Percentiles rank a stretch among this genome's conserved stretches.
These are phyloP conservation scores for Coenobita brevimanus DNA, from an alignment of 1,140 invertebrate species.

Conservation along the genomic window DNA sequence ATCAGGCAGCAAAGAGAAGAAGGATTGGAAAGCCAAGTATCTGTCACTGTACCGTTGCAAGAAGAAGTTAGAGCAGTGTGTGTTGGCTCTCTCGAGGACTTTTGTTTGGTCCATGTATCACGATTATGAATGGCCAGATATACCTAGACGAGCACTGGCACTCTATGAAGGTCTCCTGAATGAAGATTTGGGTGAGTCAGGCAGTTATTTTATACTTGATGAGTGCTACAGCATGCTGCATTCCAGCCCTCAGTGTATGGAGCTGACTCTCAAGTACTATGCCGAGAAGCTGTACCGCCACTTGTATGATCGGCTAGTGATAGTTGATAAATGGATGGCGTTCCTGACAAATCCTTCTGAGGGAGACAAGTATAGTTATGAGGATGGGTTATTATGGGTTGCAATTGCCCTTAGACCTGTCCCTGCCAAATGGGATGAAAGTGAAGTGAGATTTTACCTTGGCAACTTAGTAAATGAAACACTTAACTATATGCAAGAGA, in stretches of 20 bases:
- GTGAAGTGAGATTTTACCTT: background rate
- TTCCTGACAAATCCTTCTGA: conserved; percentile 11
- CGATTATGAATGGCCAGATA: conserved; percentile 68
- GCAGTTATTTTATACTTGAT: conserved; percentile 51
- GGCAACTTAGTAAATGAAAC: conserved; percentile 25
- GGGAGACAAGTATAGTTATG: conserved; percentile 38
- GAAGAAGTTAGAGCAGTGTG: conserved; percentile 40
- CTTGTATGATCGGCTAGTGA: conserved; percentile 30
- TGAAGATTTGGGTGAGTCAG: conserved; percentile 33
- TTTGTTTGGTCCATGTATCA: conserved; percentile 68
- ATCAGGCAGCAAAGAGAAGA: conserved; percentile 6
- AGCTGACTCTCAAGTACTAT: conserved; percentile 64
- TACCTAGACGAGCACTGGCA: conserved; percentile 51
- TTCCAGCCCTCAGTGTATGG: conserved; percentile 23
- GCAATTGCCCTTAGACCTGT: conserved; percentile 18
- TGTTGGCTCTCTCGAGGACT: conserved; percentile 58
- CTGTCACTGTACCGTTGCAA: conserved; percentile 27
- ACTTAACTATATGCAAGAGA: conserved; percentile 16
- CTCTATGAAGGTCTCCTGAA: conserved; percentile 49
- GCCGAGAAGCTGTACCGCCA: conserved; percentile 59
- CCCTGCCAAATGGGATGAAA: background rate
- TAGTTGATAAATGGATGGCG: background rate
- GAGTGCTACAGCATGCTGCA: conserved; percentile 62
- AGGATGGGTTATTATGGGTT: conserved; percentile 46
- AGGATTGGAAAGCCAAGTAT: conserved; percentile 48